Conservation (phyloP, 2,888 invertebrate species). For the Frankliniella fusca region DNA sequence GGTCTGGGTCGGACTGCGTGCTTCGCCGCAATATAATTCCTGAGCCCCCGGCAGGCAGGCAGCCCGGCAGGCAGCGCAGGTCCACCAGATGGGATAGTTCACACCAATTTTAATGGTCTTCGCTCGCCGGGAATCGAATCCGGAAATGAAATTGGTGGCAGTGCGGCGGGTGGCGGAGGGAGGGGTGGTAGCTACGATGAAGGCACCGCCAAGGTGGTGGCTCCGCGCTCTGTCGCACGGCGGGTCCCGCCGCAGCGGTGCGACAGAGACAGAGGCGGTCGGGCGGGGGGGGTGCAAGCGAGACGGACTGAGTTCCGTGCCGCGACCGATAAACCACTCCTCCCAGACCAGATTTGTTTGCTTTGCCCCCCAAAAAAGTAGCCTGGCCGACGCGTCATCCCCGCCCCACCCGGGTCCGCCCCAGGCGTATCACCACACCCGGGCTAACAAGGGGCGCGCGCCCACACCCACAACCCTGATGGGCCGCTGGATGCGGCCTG, state of each 20-base stretch:
- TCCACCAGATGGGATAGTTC: constrained; percentile 15
- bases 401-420: too few relatives aligned
- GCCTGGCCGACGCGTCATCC: too few relatives aligned
- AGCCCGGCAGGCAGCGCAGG: not conserved
- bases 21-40: not conserved
- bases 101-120: constrained; percentile 14
- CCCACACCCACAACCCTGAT: not conserved
- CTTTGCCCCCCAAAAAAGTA: not conserved
- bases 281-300: too few relatives aligned
- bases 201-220: not conserved
- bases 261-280: not conserved
- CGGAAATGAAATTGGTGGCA: constrained; percentile 23
- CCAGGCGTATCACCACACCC: too few relatives aligned
- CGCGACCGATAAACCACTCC: not conserved
- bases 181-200: not conserved
- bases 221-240: not conserved
- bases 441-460: not conserved
- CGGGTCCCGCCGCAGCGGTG: not conserved
- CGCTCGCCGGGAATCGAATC: not conserved
- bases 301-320: too few relatives aligned
- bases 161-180: not conserved
- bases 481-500: too few relatives aligned
- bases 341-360: not conserved
- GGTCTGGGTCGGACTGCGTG: not conserved
- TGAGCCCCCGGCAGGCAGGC: not conserved